Conservation (phyloP, 2,888 invertebrate genomes). For the Xylocampa areola region DNA sequence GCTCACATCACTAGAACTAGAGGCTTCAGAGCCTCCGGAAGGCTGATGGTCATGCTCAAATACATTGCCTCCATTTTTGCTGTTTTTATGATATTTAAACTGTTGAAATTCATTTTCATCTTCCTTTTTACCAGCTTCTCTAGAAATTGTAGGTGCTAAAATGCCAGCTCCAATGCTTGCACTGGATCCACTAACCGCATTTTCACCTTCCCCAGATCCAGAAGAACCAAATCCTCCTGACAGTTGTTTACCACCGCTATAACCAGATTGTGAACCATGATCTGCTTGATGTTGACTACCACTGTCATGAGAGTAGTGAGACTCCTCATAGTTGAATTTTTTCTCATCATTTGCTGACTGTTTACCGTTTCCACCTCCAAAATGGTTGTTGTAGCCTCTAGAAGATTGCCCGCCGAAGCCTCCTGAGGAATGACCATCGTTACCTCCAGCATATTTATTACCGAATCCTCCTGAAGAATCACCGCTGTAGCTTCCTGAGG, state of each 20-base stretch:
- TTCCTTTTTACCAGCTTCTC: constrained; percentile 1
- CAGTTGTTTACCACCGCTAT: constrained; percentile 24
- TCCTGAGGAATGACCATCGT: constrained; percentile 10
- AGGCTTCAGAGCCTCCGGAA: constrained; percentile 21
- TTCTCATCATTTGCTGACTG: constrained; percentile 25
- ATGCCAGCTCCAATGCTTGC: neutral
- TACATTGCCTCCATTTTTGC: constrained; percentile 11
- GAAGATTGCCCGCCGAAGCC: constrained; percentile 10
- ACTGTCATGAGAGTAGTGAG: constrained; percentile 61
- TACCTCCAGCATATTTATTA: constrained; percentile 14
- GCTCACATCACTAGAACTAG: constrained; percentile 20
- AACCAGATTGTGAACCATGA: constrained; percentile 28
- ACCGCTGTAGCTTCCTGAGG: constrained; percentile 6
- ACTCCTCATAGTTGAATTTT: constrained; percentile 60
- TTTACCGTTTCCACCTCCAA: constrained; percentile 13
- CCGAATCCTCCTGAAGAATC: constrained; percentile 17
- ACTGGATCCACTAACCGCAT: constrained; percentile 3
- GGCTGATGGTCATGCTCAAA: constrained; percentile 29
- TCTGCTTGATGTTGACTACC: constrained; percentile 37
- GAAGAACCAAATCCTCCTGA: constrained; percentile 12
- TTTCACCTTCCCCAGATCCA: constrained; percentile 7
- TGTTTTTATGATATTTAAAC: constrained; percentile 3
- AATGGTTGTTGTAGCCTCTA: constrained; percentile 2
- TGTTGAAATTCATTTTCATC: constrained; percentile 19
- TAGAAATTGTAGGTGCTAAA: neutral